A percentile compares a stretch with the other conserved stretches of the same genome.
These are phyloP conservation scores for Cyclura pinguis DNA, from an alignment of 2,797 vertebrate species.

Conservation along the genomic window DNA sequence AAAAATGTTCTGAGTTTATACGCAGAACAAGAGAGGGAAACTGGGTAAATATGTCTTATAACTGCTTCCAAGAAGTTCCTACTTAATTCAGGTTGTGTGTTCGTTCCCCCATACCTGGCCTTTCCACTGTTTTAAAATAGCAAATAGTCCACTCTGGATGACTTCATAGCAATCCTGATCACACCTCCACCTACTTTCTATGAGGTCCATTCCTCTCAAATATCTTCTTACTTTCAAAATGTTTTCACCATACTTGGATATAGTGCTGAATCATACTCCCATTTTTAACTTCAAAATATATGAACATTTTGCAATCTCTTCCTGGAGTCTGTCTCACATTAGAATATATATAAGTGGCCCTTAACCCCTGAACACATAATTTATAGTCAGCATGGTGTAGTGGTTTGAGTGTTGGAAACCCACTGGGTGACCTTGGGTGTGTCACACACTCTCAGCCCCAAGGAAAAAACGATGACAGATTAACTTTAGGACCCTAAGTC, in stretches of 20 bases:
- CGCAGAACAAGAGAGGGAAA: neutral
- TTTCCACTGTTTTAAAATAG: neutral
- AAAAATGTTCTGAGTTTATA: neutral
- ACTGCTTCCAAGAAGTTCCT: neutral
- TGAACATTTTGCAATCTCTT: neutral
- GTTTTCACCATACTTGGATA: neutral
- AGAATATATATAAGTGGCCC: neutral
- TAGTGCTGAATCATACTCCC: neutral
- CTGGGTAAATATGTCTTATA: neutral
- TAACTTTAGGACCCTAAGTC: too few species aligned
- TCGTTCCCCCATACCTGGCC: too few species aligned
- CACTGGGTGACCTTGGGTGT: too few species aligned
- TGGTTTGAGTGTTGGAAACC: too few species aligned
- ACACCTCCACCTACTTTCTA: neutral
- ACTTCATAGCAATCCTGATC: neutral
- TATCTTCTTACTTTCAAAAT: neutral
- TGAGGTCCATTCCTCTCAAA: neutral
- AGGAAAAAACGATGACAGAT: too few species aligned
- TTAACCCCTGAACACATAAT: neutral
- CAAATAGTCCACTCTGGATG: neutral
- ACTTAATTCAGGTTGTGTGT: neutral
- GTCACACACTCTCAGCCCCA: too few species aligned
- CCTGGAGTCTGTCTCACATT: neutral
- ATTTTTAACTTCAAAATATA: slow-evolving; percentile 2
- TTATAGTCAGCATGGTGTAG: too few species aligned